Evolutionary conservation across 1,140 invertebrate genomes (phyloP), one percentile per base, ranked within the genome.

Genomic region (Aphis gossypii): DNA sequence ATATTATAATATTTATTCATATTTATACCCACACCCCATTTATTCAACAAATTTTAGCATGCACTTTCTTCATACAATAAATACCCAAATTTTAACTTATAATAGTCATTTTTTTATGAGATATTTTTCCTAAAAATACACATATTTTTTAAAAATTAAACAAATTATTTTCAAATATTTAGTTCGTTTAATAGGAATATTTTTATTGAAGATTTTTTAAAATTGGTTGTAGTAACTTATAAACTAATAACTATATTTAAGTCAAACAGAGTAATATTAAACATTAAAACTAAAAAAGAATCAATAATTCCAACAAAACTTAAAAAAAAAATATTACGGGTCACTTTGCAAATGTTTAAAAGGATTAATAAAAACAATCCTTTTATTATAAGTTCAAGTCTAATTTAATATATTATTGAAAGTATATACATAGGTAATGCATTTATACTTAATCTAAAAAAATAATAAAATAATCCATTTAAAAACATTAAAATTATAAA

Each of bases 401-500:
- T 38, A 89, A 89, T 89, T 89, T 89, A 89, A 56, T 89, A 56
- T 89, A 56, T 56, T 56, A 56, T 56, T 35, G 21, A 38, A 88
- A 87, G 30, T 87, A 87, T 11, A 88, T 21, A 51, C 11, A 89
- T n/a, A n/a, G 30, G 30, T 46, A 88, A 88, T 87, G n/a, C n/a
- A 38, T 38, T 23, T 56, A 89, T 25, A 56, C 25, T 38, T 68
- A 56, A 89, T 56, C 8, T 9, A 41, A 56, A 89, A 25, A 89
- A 23, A 38, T 56, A 89, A 89, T 89, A 89, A 1, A 89, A 14
- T 54, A 89, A 88, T 54, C 51, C 5, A 14, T 23, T 35, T 51
- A 11, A 35, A 48, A 38, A 54, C 14, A 54, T 35, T 88, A 48
- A 51, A 48, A 35, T 87, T 87, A n/a, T 44, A 84, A 44, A 84